Evolutionary conservation across 2,113 vertebrate species (phyloP), one percentile per base, ranked within the genome.

Genomic region (Arenaria interpres): DNA sequence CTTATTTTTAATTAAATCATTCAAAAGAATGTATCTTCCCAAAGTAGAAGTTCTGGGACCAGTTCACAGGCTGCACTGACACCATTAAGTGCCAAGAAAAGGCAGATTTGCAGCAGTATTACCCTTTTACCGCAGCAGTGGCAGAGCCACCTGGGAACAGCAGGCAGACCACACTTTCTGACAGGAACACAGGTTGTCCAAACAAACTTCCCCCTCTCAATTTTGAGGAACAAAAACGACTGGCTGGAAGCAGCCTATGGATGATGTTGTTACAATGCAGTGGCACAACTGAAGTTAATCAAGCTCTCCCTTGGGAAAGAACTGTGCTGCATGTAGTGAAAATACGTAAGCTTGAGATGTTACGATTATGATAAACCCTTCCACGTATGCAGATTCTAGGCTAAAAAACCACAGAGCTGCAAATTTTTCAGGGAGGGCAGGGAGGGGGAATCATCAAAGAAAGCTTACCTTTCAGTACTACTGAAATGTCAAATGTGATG

Each of bases 141-240:
- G 21, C 35, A 39, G 41, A 41, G 18, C 63, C 51, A 48, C 48
- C 23, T 3, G 12, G 51, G 78, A 63, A 19, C 9, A 37, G 56
- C 0, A 57, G 39, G 25, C 25, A 53, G n/a, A 59, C 8, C 45
- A 53, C 0, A 1, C 17, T 64, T 64, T n/a, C 33, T 8, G 46
- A 18, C 0, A 3, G 41, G 28, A 67, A 50, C 30, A n/a, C 3
- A 4, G 15, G 7, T 5, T 53, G 48, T 35, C 43, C 54, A 25
- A 82, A 43, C 22, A 30, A 41, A 32, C 33, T 7, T 51, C 30
- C 9, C 37, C 43, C n/a, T 41, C 67, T 91, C 37, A 9, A 22
- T 64, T 35, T 1, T 25, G 21, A 54, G 13, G 19, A 48, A 54
- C 13, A n/a, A 41, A 77, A 77, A 46, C 14, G 53, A 56, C n/a